A percentile compares a stretch with the other conserved stretches of the same genome.
Evolutionary conservation across 2,888 invertebrate genomes (phyloP).

Genomic region (Cistogaster globosa): DNA sequence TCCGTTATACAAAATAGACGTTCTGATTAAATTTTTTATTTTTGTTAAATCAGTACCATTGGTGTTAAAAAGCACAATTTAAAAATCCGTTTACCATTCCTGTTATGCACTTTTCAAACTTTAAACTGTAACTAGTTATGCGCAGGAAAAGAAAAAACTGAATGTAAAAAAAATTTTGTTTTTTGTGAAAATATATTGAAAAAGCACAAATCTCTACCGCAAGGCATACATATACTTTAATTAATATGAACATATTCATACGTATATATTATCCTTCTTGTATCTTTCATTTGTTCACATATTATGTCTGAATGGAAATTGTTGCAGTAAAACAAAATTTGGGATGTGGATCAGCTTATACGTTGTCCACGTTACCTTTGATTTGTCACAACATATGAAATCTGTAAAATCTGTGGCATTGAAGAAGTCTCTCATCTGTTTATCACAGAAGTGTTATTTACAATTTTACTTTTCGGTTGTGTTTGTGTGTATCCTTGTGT

Average conservation of each 20-base stretch:
- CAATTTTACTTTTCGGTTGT: background rate
- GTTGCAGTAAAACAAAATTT: constrained; percentile 17
- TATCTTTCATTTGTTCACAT: constrained; percentile 2
- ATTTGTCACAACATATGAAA: constrained; percentile 12
- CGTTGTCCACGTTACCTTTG: constrained; percentile 17
- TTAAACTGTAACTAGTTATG: too few relatives aligned
- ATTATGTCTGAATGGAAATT: constrained; percentile 5
- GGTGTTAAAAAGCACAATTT: too few relatives aligned
- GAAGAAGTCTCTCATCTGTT: background rate
- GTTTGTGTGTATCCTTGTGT: background rate
- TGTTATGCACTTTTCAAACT: too few relatives aligned
- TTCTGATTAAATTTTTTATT: too few relatives aligned
- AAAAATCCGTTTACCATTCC: too few relatives aligned
- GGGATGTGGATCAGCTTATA: constrained; percentile 5
- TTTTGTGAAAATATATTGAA: too few relatives aligned
- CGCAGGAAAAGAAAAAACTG: too few relatives aligned
- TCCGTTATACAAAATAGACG: too few relatives aligned
- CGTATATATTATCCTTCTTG: background rate
- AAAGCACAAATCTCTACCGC: background rate
- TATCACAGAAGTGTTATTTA: constrained; percentile 12
- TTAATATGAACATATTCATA: background rate
- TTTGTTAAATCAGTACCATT: too few relatives aligned
- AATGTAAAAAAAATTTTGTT: too few relatives aligned
- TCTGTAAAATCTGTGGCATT: background rate
- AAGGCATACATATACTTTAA: background rate